These are phyloP conservation scores for Blastobasis lacticolella DNA, from an alignment of 2,888 invertebrate genomes.

Conservation along the genomic window DNA sequence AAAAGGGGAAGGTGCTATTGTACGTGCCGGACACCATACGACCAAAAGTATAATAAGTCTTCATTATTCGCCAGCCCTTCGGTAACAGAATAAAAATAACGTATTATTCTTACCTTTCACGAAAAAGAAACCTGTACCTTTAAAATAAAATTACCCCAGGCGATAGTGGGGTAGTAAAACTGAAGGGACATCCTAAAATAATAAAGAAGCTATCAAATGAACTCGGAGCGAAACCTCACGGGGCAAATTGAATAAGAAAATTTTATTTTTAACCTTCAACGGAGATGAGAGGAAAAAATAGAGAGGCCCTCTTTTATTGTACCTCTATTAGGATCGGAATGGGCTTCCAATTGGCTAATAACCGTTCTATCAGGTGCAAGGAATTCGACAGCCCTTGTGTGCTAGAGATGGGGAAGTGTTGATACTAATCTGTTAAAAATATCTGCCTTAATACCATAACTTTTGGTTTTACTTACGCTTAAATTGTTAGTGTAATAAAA, in stretches of 20 bases:
- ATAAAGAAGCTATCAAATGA: conserved; percentile 23
- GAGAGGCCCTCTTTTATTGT: conserved; percentile 64
- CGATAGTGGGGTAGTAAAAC: too few relatives aligned
- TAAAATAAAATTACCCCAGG: too few relatives aligned
- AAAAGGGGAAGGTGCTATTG: too few relatives aligned
- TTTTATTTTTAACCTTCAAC: conserved; percentile 52
- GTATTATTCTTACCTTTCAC: too few relatives aligned
- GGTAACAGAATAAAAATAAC: too few relatives aligned
- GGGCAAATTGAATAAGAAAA: conserved; percentile 62
- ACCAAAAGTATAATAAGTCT: too few relatives aligned
- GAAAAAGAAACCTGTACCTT: too few relatives aligned
- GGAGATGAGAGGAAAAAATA: conserved; percentile 55
- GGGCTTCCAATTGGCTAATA: conserved; percentile 71
- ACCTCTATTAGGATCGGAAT: conserved; percentile 71
- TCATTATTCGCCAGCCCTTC: too few relatives aligned
- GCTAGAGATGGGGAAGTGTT: conserved; percentile 26
- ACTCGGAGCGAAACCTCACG: conserved; percentile 18
- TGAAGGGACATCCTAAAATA: too few relatives aligned
- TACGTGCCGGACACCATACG: too few relatives aligned
- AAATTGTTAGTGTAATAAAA: too few relatives aligned
- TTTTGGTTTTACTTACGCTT: too few relatives aligned
- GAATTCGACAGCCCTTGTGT: conserved; percentile 55
- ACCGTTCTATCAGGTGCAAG: conserved; percentile 73
- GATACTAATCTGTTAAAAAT: conserved; percentile 11
- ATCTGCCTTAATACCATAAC: neutral